phyloP scores from a whole-genome alignment of 2,113 vertebrate species.

The Alethe diademata region DNA sequence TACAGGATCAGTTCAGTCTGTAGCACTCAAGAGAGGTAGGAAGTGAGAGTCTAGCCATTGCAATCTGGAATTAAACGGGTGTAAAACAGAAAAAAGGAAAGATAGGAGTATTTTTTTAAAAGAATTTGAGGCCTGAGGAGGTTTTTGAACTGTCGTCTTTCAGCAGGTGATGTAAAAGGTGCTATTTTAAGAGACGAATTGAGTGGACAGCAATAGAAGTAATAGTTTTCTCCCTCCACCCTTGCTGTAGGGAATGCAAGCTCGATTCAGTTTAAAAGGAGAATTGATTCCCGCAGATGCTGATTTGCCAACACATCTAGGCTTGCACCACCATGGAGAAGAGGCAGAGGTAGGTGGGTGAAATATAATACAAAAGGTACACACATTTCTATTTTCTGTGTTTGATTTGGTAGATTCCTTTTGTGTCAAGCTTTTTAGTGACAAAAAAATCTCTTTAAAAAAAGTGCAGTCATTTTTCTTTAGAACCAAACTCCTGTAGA shows the following conservation, averaged over 20 bases:
- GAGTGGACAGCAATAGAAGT: not conserved
- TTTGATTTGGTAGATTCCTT: not conserved
- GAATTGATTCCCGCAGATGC: conserved; percentile 82
- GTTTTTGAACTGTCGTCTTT: not conserved
- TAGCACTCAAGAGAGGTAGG: not conserved
- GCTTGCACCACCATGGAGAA: conserved; percentile 96
- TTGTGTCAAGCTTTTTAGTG: not conserved
- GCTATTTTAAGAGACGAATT: not conserved
- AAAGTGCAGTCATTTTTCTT: not conserved
- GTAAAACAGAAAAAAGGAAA: not conserved
- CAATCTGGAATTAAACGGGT: not conserved
- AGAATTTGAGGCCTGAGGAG: not conserved
- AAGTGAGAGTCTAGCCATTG: not conserved
- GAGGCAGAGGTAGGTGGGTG: conserved; percentile 88
- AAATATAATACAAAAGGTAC: not conserved
- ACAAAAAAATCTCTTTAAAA: not conserved
- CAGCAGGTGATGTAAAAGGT: not conserved
- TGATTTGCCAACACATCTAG: conserved; percentile 91
- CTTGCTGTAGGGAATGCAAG: conserved; percentile 88
- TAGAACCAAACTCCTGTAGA: not conserved
- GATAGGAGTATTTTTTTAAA: not conserved
- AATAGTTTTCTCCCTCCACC: not conserved
- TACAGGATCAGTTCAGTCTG: not conserved
- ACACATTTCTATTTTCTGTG: not conserved
- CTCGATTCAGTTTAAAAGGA: conserved; percentile 91